A percentile compares a stretch with the other conserved stretches of the same genome.
These are phyloP conservation scores for Parotia lawesii DNA, from an alignment of 2,113 vertebrate genomes.

Conservation along the genomic window DNA sequence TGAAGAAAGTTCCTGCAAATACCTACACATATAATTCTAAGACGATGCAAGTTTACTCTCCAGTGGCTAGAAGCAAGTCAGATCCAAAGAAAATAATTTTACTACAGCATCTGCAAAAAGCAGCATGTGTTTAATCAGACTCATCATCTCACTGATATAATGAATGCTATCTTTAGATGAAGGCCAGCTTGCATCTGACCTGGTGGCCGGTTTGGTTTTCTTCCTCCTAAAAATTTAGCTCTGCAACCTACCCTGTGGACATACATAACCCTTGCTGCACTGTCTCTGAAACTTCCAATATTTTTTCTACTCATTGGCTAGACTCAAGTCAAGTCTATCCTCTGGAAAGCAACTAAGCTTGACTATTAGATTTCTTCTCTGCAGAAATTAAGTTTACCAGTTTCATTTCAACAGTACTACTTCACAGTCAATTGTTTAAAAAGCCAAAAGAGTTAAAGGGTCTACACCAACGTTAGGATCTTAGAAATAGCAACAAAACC, in stretches of 20 bases:
- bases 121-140: not conserved
- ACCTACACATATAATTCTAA: not conserved
- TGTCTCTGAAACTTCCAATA: not conserved
- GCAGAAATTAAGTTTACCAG: fast-evolving
- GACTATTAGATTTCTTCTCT: not conserved
- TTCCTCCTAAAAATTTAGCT: not conserved
- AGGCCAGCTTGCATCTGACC: not conserved
- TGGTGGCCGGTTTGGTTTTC: fast-evolving
- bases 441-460: fast-evolving
- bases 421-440: not conserved
- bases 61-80: not conserved
- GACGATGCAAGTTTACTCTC: not conserved
- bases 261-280: not conserved
- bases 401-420: not conserved
- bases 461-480: not conserved
- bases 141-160: not conserved
- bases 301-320: not conserved
- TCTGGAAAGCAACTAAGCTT: not conserved
- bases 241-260: not conserved
- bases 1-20: not conserved
- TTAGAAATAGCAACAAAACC: not conserved
- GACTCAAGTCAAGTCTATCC: not conserved
- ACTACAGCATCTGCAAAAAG: not conserved
- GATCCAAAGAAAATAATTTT: not conserved
- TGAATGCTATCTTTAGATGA: not conserved